A percentile compares a stretch with the other conserved stretches of the same genome.
phyloP scores from a whole-genome alignment of 2,797 vertebrate genomes.

The Hippocampus kuda region DNA sequence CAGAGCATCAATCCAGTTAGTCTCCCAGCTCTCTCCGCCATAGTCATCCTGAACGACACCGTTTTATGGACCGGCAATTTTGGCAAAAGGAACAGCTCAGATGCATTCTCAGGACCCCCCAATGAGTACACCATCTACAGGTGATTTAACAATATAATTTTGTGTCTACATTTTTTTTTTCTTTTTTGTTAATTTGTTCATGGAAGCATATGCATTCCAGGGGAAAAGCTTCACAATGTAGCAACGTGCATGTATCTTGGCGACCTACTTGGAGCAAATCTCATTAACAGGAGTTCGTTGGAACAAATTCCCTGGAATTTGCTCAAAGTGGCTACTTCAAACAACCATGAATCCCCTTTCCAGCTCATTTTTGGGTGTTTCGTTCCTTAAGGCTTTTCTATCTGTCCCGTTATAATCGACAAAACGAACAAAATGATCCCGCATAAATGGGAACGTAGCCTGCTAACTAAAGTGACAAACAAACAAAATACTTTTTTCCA shows the following conservation, averaged over 20 bases:
- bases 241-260: neutral
- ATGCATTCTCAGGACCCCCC: conserved; percentile 72
- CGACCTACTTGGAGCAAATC: neutral
- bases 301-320: neutral
- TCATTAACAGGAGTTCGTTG: too few relatives aligned
- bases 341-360: neutral
- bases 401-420: too few relatives aligned
- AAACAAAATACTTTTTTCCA: too few relatives aligned
- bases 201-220: too few relatives aligned
- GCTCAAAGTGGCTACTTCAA: neutral
- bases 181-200: too few relatives aligned
- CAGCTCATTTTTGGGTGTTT: neutral
- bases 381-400: neutral
- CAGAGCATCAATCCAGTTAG: conserved; percentile 67
- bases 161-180: too few relatives aligned
- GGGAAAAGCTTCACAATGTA: neutral
- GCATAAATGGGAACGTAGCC: too few relatives aligned
- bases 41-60: conserved; percentile 84
- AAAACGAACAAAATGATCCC: too few relatives aligned
- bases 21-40: conserved; percentile 81
- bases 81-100: conserved; percentile 77
- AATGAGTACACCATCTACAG: conserved; percentile 92
- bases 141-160: conserved; percentile 50
- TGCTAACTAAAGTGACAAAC: too few relatives aligned
- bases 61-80: conserved; percentile 95